Evolutionary conservation across 2,888 invertebrate genomes (phyloP).

Genomic region (Microctonus aethiopoides): DNA sequence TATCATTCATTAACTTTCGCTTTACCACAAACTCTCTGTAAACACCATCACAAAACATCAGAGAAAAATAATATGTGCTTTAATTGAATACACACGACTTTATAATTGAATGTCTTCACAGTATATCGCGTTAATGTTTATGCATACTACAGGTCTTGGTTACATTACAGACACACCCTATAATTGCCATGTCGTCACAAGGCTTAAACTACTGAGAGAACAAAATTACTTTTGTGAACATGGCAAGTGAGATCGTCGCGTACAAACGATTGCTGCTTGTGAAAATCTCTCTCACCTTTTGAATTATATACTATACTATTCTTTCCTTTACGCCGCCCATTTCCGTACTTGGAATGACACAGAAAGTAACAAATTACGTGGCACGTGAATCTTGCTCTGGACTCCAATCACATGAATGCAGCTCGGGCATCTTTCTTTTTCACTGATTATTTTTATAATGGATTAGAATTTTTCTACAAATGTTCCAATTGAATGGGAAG

Average conservation of each 20-base stretch:
- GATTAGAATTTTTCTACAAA: conserved; percentile 2
- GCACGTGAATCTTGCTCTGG: not conserved
- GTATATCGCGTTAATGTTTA: conserved; percentile 20
- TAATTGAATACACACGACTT: conserved; percentile 28
- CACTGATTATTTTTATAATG: not conserved
- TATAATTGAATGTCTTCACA: conserved; percentile 31
- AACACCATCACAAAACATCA: too few relatives aligned
- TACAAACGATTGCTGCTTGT: not conserved
- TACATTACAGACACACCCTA: conserved; percentile 5
- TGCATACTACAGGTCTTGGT: conserved; percentile 18
- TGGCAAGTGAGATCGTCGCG: conserved; percentile 10
- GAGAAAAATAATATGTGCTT: conserved; percentile 18
- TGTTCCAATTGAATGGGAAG: conserved; percentile 12
- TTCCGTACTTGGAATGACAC: not conserved
- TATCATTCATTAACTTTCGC: too few relatives aligned
- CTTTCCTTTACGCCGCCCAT: not conserved
- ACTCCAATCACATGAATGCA: not conserved
- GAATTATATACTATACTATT: not conserved
- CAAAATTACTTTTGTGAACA: conserved; percentile 19
- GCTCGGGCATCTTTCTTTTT: not conserved
- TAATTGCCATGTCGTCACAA: conserved; percentile 19
- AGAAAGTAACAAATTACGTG: not conserved
- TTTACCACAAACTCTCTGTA: too few relatives aligned
- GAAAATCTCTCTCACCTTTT: not conserved
- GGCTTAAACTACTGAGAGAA: not conserved